Percentiles rank a stretch among this genome's conserved stretches.
phyloP scores from a whole-genome alignment of 2,888 invertebrate species.

The Melinaea menophilus region DNA sequence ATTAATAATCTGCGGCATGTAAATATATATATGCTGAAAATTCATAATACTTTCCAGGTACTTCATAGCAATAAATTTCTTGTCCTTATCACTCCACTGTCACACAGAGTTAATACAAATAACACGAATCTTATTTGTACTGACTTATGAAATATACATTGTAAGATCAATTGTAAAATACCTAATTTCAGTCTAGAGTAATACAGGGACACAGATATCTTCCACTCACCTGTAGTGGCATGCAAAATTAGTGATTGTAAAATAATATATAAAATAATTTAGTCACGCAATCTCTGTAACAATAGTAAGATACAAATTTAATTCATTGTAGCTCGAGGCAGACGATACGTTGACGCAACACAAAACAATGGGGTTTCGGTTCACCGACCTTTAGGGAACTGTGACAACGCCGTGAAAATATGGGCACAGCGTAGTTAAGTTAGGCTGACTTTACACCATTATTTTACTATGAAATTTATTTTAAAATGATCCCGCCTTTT shows the following conservation, averaged over 20 bases:
- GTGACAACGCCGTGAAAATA: slow-evolving; percentile 74
- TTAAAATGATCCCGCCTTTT: not conserved
- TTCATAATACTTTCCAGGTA: too few relatives aligned
- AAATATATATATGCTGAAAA: too few relatives aligned
- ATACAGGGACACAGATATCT: slow-evolving; percentile 5
- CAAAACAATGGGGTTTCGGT: slow-evolving; percentile 72
- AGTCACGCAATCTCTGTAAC: slow-evolving; percentile 60
- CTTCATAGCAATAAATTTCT: too few relatives aligned
- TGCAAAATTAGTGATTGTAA: slow-evolving; percentile 41
- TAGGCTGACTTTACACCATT: slow-evolving; percentile 24
- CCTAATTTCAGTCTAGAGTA: not conserved
- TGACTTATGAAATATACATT: too few relatives aligned
- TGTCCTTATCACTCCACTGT: too few relatives aligned
- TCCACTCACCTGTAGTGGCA: slow-evolving; percentile 33
- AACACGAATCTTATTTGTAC: too few relatives aligned
- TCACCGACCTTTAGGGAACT: slow-evolving; percentile 72
- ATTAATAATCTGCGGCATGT: too few relatives aligned
- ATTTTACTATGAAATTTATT: not conserved
- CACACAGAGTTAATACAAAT: too few relatives aligned
- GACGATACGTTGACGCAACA: slow-evolving; percentile 73
- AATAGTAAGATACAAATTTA: slow-evolving; percentile 67
- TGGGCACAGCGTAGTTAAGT: slow-evolving; percentile 55
- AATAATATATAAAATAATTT: slow-evolving; percentile 53
- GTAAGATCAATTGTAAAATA: slow-evolving; percentile 12
- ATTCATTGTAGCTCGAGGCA: slow-evolving; percentile 65